phyloP scores from a whole-genome alignment of 1,140 invertebrate genomes.

The Philotrypesis tridentata region DNA sequence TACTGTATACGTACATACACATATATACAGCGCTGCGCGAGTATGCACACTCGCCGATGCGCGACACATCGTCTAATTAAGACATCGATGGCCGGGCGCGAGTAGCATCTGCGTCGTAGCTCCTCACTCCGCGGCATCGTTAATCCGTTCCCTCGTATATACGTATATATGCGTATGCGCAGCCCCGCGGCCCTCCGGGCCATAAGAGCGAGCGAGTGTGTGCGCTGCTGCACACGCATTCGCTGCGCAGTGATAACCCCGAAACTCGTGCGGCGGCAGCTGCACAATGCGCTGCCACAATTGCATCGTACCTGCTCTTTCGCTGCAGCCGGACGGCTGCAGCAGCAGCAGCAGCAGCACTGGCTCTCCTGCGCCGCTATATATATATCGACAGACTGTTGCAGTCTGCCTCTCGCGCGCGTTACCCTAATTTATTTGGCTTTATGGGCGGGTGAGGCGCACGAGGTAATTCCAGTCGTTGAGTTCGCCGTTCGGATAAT shows the following conservation, averaged over 20 bases:
- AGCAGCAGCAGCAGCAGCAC: background rate
- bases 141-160: background rate
- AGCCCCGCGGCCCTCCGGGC: too few relatives aligned
- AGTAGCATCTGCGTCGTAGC: slow-evolving; percentile 1
- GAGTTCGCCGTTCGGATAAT: slow-evolving; percentile 40
- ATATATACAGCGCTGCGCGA: background rate
- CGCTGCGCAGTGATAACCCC: slow-evolving; percentile 30
- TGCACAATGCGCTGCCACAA: slow-evolving; percentile 27
- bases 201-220: background rate
- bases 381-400: slow-evolving; percentile 24
- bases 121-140: background rate
- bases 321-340: slow-evolving; percentile 4
- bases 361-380: too few relatives aligned
- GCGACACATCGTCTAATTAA: background rate
- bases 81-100: background rate
- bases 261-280: slow-evolving; percentile 20
- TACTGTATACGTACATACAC: too few relatives aligned
- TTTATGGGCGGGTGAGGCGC: background rate
- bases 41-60: background rate
- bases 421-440: slow-evolving; percentile 47
- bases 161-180: too few relatives aligned
- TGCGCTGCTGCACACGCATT: background rate
- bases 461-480: slow-evolving; percentile 42
- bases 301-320: slow-evolving; percentile 26
- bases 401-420: background rate